A percentile compares a stretch with the other conserved stretches of the same genome.
Conservation (phyloP, 2,888 invertebrate genomes). For the Chymomyza procnemis region DNA sequence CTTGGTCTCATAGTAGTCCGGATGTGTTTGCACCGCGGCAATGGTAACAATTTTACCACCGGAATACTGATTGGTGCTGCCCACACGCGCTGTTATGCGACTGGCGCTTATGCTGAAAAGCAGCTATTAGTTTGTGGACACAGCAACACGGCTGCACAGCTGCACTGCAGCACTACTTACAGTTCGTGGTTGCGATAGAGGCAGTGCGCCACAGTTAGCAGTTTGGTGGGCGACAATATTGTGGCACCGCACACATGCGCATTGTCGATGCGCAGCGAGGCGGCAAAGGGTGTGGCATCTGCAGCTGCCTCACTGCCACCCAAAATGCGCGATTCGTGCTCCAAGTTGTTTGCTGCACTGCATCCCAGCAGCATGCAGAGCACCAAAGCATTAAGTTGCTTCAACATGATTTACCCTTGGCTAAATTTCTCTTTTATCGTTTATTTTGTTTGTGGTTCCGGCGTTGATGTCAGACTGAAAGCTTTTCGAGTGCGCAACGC, state of each 20-base stretch:
- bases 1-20: constrained; percentile 47
- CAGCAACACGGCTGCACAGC: neutral
- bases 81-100: constrained; percentile 69
- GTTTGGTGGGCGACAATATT: constrained; percentile 47
- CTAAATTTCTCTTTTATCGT: neutral
- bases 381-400: constrained; percentile 7
- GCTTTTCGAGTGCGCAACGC: constrained; percentile 34
- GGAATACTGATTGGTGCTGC: constrained; percentile 74
- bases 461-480: constrained; percentile 21
- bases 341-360: neutral
- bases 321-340: constrained; percentile 51
- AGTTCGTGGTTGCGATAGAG: constrained; percentile 37
- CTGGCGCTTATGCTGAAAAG: constrained; percentile 29
- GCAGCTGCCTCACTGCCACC: constrained; percentile 72
- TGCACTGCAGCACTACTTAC: constrained; percentile 45
- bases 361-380: constrained; percentile 12
- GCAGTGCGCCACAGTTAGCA: constrained; percentile 76
- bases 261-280: constrained; percentile 72
- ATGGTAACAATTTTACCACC: constrained; percentile 67
- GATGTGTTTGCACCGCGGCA: constrained; percentile 52
- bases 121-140: neutral
- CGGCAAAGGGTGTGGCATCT: constrained; percentile 71
- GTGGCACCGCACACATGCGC: constrained; percentile 73
- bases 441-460: neutral
- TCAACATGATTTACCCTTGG: neutral